phyloP scores from a whole-genome alignment of 2,888 invertebrate genomes.

The Catocala nupta region DNA sequence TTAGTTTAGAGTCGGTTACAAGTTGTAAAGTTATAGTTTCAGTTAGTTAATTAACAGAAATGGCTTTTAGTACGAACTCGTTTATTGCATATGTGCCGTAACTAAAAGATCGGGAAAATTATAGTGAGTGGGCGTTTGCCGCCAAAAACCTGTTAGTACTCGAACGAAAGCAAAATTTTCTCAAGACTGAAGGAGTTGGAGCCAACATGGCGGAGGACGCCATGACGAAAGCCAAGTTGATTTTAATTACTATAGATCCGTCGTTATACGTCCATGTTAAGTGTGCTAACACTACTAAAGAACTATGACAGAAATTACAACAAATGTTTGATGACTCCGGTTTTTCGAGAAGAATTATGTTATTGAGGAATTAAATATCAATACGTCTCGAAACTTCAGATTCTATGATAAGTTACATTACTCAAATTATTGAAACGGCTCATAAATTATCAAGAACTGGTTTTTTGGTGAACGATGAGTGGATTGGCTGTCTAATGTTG shows the following conservation, averaged over 20 bases:
- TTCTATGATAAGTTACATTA: too few relatives aligned
- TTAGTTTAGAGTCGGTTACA: too few relatives aligned
- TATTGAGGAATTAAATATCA: too few relatives aligned
- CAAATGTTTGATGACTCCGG: too few relatives aligned
- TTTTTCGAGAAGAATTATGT: too few relatives aligned
- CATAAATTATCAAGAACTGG: conserved; percentile 1
- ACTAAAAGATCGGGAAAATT: not conserved
- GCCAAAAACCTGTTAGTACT: conserved; percentile 2
- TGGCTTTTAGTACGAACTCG: not conserved
- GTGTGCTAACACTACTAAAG: too few relatives aligned
- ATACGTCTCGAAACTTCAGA: too few relatives aligned
- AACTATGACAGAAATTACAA: too few relatives aligned
- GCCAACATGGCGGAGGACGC: not conserved
- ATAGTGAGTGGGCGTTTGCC: conserved; percentile 1
- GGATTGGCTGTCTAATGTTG: conserved; percentile 3
- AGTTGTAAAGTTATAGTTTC: too few relatives aligned
- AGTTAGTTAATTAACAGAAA: not conserved
- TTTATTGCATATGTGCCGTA: conserved; percentile 4
- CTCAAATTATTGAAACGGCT: not conserved
- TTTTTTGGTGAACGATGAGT: conserved; percentile 1
- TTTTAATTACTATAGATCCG: conserved; percentile 3
- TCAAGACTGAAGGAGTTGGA: conserved; percentile 1
- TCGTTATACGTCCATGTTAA: too few relatives aligned
- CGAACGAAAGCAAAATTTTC: not conserved
- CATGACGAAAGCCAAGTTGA: conserved; percentile 3